A percentile compares a stretch with the other conserved stretches of the same genome.
phyloP scores from a whole-genome alignment of 2,797 vertebrate genomes.

The Hephaestus fuliginosus region DNA sequence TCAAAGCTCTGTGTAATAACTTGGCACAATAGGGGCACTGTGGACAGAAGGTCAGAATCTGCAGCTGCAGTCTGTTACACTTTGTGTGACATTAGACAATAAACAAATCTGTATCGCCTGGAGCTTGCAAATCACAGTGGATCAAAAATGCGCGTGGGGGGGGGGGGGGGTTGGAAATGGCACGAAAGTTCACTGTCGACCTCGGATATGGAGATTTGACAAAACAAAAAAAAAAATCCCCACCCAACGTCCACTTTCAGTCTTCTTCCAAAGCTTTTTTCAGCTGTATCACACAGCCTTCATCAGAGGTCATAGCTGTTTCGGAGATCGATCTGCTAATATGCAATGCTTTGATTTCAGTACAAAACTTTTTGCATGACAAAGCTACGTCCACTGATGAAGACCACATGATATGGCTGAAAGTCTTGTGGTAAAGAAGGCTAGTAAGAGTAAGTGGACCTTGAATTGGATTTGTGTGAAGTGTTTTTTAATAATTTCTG shows the following conservation, averaged over 20 bases:
- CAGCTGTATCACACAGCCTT: neutral
- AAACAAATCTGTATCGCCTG: neutral
- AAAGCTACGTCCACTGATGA: neutral
- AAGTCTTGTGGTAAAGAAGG: neutral
- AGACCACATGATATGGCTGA: neutral
- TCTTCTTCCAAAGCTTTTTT: neutral
- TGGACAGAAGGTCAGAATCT: slow-evolving; percentile 23
- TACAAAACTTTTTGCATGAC: neutral
- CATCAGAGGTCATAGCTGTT: neutral
- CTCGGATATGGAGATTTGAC: neutral
- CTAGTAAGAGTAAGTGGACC: neutral
- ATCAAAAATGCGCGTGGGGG: neutral
- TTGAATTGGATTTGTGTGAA: neutral
- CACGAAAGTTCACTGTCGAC: neutral
- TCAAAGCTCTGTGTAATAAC: slow-evolving; percentile 19
- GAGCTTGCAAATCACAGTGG: neutral
- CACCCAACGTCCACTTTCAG: neutral
- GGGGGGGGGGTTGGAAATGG: no score
- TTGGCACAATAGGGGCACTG: neutral
- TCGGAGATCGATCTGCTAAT: neutral
- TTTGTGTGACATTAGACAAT: neutral
- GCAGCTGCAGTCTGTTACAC: neutral
- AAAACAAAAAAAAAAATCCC: neutral
- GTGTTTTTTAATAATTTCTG: neutral
- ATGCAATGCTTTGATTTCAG: neutral